phyloP scores from a whole-genome alignment of 1,140 invertebrate genomes.

The Nephila pilipes region DNA sequence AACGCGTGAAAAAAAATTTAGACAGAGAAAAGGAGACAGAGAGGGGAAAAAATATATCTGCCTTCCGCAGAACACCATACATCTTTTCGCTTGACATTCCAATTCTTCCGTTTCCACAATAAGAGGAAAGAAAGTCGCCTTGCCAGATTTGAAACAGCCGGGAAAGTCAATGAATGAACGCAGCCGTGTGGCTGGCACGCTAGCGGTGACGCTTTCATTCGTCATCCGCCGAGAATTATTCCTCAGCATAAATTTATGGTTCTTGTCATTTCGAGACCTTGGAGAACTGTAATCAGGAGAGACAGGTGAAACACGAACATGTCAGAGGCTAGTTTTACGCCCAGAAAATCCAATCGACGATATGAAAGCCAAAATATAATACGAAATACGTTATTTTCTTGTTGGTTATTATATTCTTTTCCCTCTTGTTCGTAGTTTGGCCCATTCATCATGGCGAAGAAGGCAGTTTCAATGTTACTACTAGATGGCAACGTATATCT shows the following conservation, averaged over 20 bases:
- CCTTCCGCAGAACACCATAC: conserved; percentile 49
- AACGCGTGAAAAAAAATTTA: conserved; percentile 40
- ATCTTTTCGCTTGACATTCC: conserved; percentile 73
- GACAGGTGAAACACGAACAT: conserved; percentile 76
- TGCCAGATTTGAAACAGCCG: conserved; percentile 56
- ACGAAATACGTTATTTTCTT: conserved; percentile 74
- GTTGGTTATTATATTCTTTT: conserved; percentile 70
- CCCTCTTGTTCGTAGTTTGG: background rate
- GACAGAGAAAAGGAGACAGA: background rate
- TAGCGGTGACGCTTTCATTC: conserved; percentile 68
- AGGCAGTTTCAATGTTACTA: conserved; percentile 72
- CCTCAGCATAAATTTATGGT: conserved; percentile 68
- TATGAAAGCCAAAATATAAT: conserved; percentile 76
- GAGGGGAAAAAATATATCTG: conserved; percentile 22
- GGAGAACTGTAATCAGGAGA: conserved; percentile 69
- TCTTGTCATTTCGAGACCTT: conserved; percentile 68
- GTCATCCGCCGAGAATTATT: conserved; percentile 69
- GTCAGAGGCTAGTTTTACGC: conserved; percentile 75
- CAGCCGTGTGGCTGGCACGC: conserved; percentile 64
- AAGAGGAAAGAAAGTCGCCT: conserved; percentile 65
- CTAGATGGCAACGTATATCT: conserved; percentile 62
- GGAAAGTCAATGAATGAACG: conserved; percentile 73
- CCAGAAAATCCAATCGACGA: conserved; percentile 76
- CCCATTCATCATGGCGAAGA: conserved; percentile 69
- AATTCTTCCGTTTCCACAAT: conserved; percentile 69